Base-by-base conservation (phyloP, 2,888 invertebrate species). In the Agonopterix heracliana region DNA sequence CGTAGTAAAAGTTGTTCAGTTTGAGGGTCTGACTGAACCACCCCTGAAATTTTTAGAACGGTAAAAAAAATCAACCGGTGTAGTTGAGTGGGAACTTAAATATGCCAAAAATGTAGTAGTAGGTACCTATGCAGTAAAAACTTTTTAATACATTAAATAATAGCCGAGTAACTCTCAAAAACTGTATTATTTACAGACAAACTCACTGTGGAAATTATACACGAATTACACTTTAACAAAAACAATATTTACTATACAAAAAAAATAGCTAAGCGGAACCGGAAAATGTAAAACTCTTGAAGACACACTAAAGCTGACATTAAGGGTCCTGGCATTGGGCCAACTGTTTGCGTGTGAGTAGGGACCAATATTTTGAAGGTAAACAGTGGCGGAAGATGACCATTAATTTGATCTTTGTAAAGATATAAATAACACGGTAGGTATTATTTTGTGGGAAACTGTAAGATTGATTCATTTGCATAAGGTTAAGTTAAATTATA, bases 241-340 rank as follows among this genome's bases (percentile, higher is more conserved):
- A 38, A n/a, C 38, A 10, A 38, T 38, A 36, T 38, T 38, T 38
- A 38, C 7, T n/a, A n/a, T 38, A 4, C 38, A 7, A 38, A 38
- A 38, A 9, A 38, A 50, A 61, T 59, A 54, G 57, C 54, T 55
- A 56, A 62, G 56, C 60, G 70, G 69, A 73, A 66, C 59, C 66
- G 72, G 71, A 73, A 75, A 63, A 57, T 63, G 62, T 74, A 71
- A 65, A 62, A 64, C 46, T 63, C 60, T 62, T 60, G 60, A 59
- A 57, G 60, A 53, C 62, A 59, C 60, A 58, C 53, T 56, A 56
- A 48, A 52, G 54, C 54, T 60, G 54, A 54, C 54, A 59, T 55
- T 61, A 53, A 41, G 44, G 34, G 51, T 45, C 48, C 56, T 63
- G 66, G 65, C 63, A 56, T 59, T 56, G 54, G 48, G 57, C 61